A percentile compares a stretch with the other conserved stretches of the same genome.
Conservation (phyloP, 2,113 vertebrate genomes). For the Blennius ocellaris region DNA sequence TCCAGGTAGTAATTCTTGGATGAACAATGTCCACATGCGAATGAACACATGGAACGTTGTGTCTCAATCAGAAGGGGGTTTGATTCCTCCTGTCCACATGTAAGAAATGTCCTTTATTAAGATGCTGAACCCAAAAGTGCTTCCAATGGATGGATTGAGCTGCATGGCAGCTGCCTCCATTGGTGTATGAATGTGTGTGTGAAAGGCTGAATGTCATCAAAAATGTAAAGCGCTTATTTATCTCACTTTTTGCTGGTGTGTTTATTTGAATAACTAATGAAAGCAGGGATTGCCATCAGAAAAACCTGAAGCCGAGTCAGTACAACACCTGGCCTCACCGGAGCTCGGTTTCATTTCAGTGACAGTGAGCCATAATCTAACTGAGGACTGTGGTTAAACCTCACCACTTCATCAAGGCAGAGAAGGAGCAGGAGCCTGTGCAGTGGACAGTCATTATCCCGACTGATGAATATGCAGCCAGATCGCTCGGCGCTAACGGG, state of each 20-base stretch:
- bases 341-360: conserved; percentile 41
- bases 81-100: no score
- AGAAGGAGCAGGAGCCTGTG: conserved; percentile 21
- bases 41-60: no score
- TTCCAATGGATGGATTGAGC: no score
- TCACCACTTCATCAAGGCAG: conserved; percentile 25
- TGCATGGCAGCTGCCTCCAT: neutral
- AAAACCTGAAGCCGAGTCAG: no score
- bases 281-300: neutral
- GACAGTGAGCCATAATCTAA: conserved; percentile 55
- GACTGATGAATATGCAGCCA: conserved; percentile 50
- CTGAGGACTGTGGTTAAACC: conserved; percentile 42
- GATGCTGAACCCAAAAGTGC: no score
- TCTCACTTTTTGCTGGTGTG: conserved; percentile 22
- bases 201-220: no score
- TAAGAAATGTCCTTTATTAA: no score
- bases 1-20: no score
- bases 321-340: conserved; percentile 9
- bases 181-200: no score
- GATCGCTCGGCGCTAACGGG: conserved; percentile 13
- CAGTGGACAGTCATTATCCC: conserved; percentile 37
- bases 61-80: no score
- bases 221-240: neutral
- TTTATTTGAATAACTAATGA: conserved; percentile 56
- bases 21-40: no score